A percentile compares a stretch with the other conserved stretches of the same genome.
Evolutionary conservation across 64 coral and sea anemone species (phyloP).

Genomic region (Pocillopora damicornis): DNA sequence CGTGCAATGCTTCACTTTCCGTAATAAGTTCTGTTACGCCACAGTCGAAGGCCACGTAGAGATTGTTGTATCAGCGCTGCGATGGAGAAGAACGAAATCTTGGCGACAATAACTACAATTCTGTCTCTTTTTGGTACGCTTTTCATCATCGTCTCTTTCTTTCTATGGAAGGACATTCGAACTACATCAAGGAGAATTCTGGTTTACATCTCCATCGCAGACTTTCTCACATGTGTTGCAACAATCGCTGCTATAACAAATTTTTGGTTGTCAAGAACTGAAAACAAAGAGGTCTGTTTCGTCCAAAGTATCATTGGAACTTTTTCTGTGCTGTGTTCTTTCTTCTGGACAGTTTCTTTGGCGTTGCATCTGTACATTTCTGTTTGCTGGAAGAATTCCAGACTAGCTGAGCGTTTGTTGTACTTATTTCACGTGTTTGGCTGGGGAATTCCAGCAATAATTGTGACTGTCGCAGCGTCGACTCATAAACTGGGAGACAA

Average conservation of each 20-base stretch:
- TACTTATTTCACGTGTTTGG: slow-evolving; percentile 70
- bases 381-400: slow-evolving; percentile 36
- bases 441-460: slow-evolving; percentile 69
- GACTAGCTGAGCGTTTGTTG: slow-evolving; percentile 62
- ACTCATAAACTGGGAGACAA: slow-evolving; percentile 60
- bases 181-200: slow-evolving; percentile 78
- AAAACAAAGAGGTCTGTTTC: not conserved
- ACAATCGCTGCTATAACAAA: slow-evolving; percentile 45
- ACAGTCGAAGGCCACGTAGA: too few relatives aligned
- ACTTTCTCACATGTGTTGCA: slow-evolving; percentile 70
- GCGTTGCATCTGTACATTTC: slow-evolving; percentile 76
- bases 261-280: slow-evolving; percentile 13
- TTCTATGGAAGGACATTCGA: slow-evolving; percentile 80
- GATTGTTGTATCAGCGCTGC: not conserved
- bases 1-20: too few relatives aligned
- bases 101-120: slow-evolving; percentile 46
- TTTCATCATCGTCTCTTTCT: slow-evolving; percentile 71
- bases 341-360: slow-evolving; percentile 88
- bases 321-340: slow-evolving; percentile 73
- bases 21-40: too few relatives aligned
- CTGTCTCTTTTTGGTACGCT: slow-evolving; percentile 77
- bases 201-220: slow-evolving; percentile 88
- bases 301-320: slow-evolving; percentile 63
- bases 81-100: slow-evolving; percentile 23
- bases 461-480: slow-evolving; percentile 25